Evolutionary conservation across 2,797 vertebrate genomes (phyloP).

Genomic region (Streptopelia turtur): DNA sequence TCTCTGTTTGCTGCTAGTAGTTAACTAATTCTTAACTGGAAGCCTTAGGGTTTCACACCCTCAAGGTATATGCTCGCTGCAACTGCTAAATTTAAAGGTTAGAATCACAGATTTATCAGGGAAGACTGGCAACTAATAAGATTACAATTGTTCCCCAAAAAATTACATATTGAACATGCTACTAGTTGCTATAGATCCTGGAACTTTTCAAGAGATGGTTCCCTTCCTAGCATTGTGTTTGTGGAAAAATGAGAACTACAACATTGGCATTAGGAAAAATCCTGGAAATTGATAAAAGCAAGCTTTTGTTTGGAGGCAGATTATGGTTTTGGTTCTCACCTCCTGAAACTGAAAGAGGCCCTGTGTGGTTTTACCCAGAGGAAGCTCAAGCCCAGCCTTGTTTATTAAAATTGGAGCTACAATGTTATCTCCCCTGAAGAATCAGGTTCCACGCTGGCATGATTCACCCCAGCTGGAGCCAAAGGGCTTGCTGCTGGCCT

Average conservation of each 20-base stretch:
- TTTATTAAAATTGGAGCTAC: background rate
- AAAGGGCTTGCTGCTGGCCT: conserved; percentile 24
- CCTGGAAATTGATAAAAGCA: conserved; percentile 51
- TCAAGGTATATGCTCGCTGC: background rate
- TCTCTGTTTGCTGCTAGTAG: conserved; percentile 12
- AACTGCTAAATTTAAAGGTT: background rate
- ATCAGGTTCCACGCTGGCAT: conserved; percentile 33
- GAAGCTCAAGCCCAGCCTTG: conserved; percentile 53
- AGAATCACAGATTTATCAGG: background rate
- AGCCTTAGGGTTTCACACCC: background rate
- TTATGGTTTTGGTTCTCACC: conserved; percentile 26
- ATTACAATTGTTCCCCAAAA: conserved; percentile 43
- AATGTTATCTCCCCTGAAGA: conserved; percentile 38
- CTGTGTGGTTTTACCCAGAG: conserved; percentile 53
- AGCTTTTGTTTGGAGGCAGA: conserved; percentile 44
- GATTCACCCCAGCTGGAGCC: conserved; percentile 27
- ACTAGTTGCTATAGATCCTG: conserved; percentile 65
- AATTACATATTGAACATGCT: background rate
- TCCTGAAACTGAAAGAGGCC: conserved; percentile 45
- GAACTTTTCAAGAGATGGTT: conserved; percentile 42
- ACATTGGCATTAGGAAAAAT: conserved; percentile 33
- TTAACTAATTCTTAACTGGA: conserved; percentile 30
- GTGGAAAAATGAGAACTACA: conserved; percentile 55
- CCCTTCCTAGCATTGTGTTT: conserved; percentile 49
- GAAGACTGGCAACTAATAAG: background rate